These are phyloP conservation scores for Pachyrhynchus sulphureomaculatus DNA, from an alignment of 1,140 invertebrate species.

Conservation along the genomic window DNA sequence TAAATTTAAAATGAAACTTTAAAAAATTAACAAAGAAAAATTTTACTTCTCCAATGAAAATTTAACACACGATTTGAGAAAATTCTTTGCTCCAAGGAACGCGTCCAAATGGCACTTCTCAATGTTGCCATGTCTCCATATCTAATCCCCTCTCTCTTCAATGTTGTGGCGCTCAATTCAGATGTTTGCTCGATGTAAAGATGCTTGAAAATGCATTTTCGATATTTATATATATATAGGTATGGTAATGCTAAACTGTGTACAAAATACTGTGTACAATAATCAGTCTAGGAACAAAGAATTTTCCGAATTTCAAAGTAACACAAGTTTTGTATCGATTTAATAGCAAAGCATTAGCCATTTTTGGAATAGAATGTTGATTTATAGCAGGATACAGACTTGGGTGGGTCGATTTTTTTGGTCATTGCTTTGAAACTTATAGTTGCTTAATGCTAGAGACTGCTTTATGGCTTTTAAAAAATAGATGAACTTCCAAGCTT, in stretches of 20 bases:
- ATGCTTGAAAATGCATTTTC: constrained; percentile 19
- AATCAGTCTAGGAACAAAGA: constrained; percentile 49
- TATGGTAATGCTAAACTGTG: constrained; percentile 16
- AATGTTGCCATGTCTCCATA: constrained; percentile 24
- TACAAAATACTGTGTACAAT: background rate
- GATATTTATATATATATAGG: constrained; percentile 1
- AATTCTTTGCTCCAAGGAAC: constrained; percentile 50
- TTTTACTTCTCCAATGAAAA: constrained; percentile 26
- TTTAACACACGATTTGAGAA: constrained; percentile 32
- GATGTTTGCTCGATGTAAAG: constrained; percentile 27
- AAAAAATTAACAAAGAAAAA: no score
- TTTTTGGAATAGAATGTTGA: no score
- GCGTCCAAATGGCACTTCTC: constrained; percentile 38
- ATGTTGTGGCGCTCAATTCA: constrained; percentile 18
- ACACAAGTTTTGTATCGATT: constrained; percentile 14
- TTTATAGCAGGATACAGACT: no score
- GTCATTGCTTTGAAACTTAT: no score
- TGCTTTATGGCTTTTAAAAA: no score
- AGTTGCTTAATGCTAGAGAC: no score
- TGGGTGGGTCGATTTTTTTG: no score
- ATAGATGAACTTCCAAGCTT: no score
- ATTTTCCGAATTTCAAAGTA: constrained; percentile 45
- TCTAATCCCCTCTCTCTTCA: constrained; percentile 1
- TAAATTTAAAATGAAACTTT: no score
- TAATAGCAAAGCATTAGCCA: constrained; percentile 1